These are phyloP conservation scores for Spermophilus dauricus DNA, from an alignment of 2,113 vertebrate species.

Conservation along the genomic window DNA sequence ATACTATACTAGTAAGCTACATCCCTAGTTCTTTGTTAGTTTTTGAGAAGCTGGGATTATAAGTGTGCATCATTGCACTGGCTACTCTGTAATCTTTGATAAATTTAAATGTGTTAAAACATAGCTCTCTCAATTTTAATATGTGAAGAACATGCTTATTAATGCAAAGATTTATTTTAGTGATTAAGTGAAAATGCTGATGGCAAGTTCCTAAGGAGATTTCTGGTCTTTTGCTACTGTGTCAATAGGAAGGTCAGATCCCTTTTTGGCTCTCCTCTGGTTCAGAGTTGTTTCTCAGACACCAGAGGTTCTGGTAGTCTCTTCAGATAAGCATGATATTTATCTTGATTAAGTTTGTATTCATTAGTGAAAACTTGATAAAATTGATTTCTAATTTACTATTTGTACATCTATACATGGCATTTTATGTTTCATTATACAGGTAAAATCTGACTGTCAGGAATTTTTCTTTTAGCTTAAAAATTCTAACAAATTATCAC, in stretches of 20 bases:
- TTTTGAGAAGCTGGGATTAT: neutral
- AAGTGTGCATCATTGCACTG: neutral
- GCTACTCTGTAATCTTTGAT: neutral
- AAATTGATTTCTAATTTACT: slow-evolving; percentile 3
- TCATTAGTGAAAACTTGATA: neutral
- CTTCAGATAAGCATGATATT: neutral
- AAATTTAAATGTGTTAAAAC: neutral
- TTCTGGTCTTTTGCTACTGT: neutral
- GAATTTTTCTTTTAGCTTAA: neutral
- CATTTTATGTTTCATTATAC: neutral
- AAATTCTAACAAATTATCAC: neutral
- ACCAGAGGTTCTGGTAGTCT: neutral
- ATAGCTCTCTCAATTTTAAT: neutral
- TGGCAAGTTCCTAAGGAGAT: neutral
- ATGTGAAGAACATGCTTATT: neutral
- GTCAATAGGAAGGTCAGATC: neutral
- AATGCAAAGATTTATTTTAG: neutral
- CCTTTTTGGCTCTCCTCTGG: neutral
- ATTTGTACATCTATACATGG: neutral
- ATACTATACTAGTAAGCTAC: neutral
- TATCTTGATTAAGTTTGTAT: neutral
- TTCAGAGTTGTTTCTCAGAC: neutral
- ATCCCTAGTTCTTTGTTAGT: neutral
- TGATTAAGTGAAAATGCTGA: neutral
- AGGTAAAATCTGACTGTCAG: neutral